Percentiles rank a stretch among this genome's conserved stretches.
phyloP scores from a whole-genome alignment of 1,140 invertebrate genomes.

The Cecropterus lyciades region DNA sequence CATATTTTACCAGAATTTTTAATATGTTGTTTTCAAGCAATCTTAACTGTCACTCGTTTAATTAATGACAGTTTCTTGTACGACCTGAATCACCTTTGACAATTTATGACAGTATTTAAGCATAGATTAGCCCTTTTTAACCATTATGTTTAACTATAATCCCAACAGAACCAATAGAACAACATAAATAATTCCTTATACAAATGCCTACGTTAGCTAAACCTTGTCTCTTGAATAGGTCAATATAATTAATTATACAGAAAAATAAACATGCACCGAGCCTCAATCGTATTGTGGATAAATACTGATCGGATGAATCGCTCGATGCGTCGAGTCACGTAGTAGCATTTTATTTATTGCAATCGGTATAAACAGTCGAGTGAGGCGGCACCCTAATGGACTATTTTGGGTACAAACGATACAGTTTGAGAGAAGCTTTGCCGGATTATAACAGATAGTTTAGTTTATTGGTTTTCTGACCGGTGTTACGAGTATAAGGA shows the following conservation, averaged over 20 bases:
- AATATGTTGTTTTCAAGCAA: too few relatives aligned
- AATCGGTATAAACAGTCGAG: not conserved
- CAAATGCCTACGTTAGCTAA: constrained; percentile 12
- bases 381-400: constrained; percentile 19
- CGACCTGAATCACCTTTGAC: too few relatives aligned
- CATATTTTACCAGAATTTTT: too few relatives aligned
- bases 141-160: not conserved
- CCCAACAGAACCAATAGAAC: constrained; percentile 8
- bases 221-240: constrained; percentile 14
- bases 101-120: not conserved
- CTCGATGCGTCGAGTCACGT: not conserved
- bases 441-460: constrained; percentile 3
- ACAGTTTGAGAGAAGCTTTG: not conserved
- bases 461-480: constrained; percentile 8
- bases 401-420: constrained; percentile 10
- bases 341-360: constrained; percentile 2
- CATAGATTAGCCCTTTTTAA: not conserved
- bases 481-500: constrained; percentile 3
- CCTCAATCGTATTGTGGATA: not conserved
- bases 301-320: constrained; percentile 13
- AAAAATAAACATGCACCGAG: constrained; percentile 8
- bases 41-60: too few relatives aligned
- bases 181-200: constrained; percentile 20
- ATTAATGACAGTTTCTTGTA: not conserved
- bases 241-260: constrained; percentile 20